These are phyloP conservation scores for Onychomys leucogaster DNA, from an alignment of 2,797 vertebrate species.

Conservation along the genomic window DNA sequence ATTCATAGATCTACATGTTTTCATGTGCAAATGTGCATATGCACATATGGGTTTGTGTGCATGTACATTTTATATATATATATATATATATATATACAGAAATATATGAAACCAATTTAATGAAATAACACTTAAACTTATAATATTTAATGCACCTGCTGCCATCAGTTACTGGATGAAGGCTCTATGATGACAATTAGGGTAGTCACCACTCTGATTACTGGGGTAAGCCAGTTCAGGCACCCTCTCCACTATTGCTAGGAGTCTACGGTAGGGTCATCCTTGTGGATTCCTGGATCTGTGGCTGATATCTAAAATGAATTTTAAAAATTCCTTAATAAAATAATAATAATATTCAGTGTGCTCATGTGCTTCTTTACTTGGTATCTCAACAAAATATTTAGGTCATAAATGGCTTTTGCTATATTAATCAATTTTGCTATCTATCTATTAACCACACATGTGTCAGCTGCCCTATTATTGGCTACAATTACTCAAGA, in stretches of 20 bases:
- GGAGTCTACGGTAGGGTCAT: too few relatives aligned
- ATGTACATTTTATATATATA: background rate
- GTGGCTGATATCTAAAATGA: too few relatives aligned
- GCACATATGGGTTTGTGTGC: background rate
- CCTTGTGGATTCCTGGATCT: too few relatives aligned
- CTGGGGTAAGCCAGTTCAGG: too few relatives aligned
- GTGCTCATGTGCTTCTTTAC: conserved; percentile 23
- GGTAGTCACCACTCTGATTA: too few relatives aligned
- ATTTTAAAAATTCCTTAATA: background rate
- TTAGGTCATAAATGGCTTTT: conserved; percentile 24
- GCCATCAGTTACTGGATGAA: too few relatives aligned
- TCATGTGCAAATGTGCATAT: background rate
- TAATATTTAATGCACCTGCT: background rate
- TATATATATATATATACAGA: background rate
- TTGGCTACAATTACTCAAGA: conserved; percentile 46
- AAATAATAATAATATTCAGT: conserved; percentile 27
- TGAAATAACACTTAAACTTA: conserved; percentile 45
- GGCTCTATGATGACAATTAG: too few relatives aligned
- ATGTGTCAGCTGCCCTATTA: conserved; percentile 13
- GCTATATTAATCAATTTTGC: conserved; percentile 43
- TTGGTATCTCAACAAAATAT: conserved; percentile 45
- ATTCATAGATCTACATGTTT: background rate
- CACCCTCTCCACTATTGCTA: too few relatives aligned
- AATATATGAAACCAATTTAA: conserved; percentile 15
- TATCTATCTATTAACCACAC: background rate